phyloP scores from a whole-genome alignment of 2,113 vertebrate genomes.

The Dasyornis broadbenti region DNA sequence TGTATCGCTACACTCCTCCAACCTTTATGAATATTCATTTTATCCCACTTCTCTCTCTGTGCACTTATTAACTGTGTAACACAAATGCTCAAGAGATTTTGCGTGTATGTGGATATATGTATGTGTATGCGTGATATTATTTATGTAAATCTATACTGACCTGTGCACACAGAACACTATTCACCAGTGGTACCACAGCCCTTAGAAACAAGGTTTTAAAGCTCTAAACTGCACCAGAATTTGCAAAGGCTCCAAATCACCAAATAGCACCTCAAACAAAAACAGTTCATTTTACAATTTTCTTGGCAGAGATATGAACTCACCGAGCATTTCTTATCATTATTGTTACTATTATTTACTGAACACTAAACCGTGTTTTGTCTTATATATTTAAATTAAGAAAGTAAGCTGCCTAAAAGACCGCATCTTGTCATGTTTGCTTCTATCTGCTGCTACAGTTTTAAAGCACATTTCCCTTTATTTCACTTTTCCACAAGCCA shows the following conservation, averaged over 20 bases:
- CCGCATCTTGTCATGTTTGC: slow-evolving; percentile 42
- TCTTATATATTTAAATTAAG: slow-evolving; percentile 59
- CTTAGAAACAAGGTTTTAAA: background rate
- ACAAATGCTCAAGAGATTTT: background rate
- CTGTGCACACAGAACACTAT: background rate
- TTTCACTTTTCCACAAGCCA: slow-evolving; percentile 81
- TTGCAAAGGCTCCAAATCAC: slow-evolving; percentile 7
- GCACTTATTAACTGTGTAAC: slow-evolving; percentile 38
- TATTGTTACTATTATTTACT: slow-evolving; percentile 55
- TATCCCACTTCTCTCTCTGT: slow-evolving; percentile 35
- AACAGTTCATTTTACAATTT: background rate
- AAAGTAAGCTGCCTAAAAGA: slow-evolving; percentile 60
- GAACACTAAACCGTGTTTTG: slow-evolving; percentile 34
- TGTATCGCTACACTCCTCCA: slow-evolving; percentile 46
- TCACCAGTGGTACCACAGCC: background rate
- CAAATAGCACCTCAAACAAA: slow-evolving; percentile 41
- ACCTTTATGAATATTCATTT: slow-evolving; percentile 56
- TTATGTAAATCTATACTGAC: background rate
- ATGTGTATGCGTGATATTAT: background rate
- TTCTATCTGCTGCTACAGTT: slow-evolving; percentile 72
- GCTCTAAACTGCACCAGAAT: background rate
- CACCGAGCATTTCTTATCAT: background rate
- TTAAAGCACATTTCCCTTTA: slow-evolving; percentile 82
- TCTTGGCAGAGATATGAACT: slow-evolving; percentile 17
- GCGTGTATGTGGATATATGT: background rate